Evolutionary conservation across 2,888 invertebrate species (phyloP), one percentile per base, ranked within the genome.

Genomic region (Capitulum mitella): DNA sequence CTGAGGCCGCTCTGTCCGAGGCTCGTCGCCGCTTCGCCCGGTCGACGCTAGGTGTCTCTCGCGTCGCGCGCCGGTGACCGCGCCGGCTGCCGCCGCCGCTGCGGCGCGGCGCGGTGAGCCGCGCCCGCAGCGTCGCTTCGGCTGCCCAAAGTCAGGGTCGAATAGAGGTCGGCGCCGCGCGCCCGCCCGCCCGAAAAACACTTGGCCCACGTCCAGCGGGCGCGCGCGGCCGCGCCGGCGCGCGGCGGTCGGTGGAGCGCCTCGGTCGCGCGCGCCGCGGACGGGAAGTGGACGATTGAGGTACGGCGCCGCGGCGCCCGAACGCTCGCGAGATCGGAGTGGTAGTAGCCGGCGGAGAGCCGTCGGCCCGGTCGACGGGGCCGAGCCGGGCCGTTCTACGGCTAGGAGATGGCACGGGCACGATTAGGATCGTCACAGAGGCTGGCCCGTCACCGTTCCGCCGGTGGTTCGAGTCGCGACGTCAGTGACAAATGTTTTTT

Each of bases 131-230:
- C 34, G 64, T 34, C 34, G 10, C n/a, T 26, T 6, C 40, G 2
- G 70, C 70, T 40, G 70, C 37, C 70, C 70, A 70, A 70, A 70
- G 70, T 70, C 70, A 70, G 40, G 70, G 70, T 70, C 70, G 40
- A 70, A 40, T 40, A 26, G 40, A 70, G 22, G 70, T 70, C 37
- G 40, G 70, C 70, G n/a, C n/a, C n/a, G 8, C 29, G 58, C 70
- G 70, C 8, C 51, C 22, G 51, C 16, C 22, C 37, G 70, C 37
- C 58, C 10, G n/a, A 6, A 16, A 34, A 64, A 34, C 22, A n/a
- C 26, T 26, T 70, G 70, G 70, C 70, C 16, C 19, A 14, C n/a
- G n/a, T 58, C 58, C 58, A 58, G 58, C 58, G 54, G 2, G 54
- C 6, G 51, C 54, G 26, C 43, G 54, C n/a, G n/a, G n/a, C 2